Conservation (phyloP, 2,113 vertebrate species). For the Jaculus jaculus region DNA sequence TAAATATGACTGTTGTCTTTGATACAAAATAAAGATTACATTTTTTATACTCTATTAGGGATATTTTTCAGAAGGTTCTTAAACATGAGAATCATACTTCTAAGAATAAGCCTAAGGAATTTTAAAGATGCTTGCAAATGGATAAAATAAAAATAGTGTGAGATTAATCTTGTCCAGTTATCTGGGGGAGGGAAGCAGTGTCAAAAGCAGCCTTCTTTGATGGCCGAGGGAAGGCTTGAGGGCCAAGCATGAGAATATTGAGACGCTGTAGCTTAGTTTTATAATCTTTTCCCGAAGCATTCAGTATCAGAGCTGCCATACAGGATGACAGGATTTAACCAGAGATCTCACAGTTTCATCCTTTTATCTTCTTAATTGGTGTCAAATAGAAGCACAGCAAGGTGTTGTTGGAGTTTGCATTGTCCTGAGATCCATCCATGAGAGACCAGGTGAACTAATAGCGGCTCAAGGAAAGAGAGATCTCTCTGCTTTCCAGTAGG, state of each 20-base stretch:
- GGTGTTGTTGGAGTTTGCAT: neutral
- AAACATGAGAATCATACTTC: neutral
- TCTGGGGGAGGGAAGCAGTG: neutral
- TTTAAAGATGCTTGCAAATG: neutral
- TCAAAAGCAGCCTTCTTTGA: neutral
- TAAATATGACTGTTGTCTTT: neutral
- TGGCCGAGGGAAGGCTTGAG: too few species aligned
- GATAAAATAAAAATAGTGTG: neutral
- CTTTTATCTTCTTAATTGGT: neutral
- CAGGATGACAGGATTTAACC: neutral
- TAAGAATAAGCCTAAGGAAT: neutral
- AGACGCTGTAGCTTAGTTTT: neutral
- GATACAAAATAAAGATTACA: neutral
- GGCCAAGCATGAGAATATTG: neutral
- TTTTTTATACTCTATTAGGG: neutral
- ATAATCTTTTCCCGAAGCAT: neutral
- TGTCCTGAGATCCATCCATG: neutral
- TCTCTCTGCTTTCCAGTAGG: neutral
- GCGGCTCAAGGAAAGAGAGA: neutral
- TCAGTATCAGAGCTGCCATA: neutral
- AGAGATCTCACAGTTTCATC: neutral
- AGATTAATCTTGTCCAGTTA: neutral
- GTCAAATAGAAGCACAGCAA: neutral
- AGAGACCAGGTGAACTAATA: neutral
- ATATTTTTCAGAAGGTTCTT: neutral